A percentile compares a stretch with the other conserved stretches of the same genome.
Evolutionary conservation across 2,797 vertebrate genomes (phyloP).

Genomic region (Spheniscus humboldti): DNA sequence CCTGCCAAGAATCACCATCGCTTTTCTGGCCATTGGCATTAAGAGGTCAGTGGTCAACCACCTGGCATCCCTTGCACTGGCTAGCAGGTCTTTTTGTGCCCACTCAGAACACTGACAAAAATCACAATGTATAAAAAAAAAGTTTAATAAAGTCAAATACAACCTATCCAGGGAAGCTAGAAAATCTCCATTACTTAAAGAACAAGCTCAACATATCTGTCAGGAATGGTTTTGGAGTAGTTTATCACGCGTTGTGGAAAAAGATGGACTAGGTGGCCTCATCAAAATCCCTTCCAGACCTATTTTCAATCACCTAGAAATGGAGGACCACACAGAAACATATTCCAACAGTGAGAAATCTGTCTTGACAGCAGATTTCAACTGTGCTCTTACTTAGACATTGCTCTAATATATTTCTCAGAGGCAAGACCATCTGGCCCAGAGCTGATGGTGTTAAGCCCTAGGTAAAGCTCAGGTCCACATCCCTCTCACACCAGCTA

Average conservation of each 20-base stretch:
- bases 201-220: not conserved
- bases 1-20: not conserved
- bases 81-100: not conserved
- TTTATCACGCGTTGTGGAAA: not conserved
- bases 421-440: not conserved
- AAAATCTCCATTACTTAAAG: not conserved
- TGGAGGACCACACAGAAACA: not conserved
- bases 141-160: not conserved
- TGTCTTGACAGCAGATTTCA: not conserved
- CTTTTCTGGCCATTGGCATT: not conserved
- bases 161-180: not conserved
- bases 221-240: not conserved
- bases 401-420: not conserved
- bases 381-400: not conserved
- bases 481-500: not conserved
- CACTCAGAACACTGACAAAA: not conserved
- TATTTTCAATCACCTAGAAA: not conserved
- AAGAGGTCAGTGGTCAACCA: not conserved
- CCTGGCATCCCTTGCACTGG: not conserved
- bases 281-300: not conserved
- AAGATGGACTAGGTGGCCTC: not conserved
- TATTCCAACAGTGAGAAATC: not conserved
- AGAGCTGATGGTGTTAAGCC: not conserved
- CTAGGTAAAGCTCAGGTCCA: not conserved
- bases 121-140: not conserved